Conservation (phyloP, 2,113 vertebrate genomes). For the Phasianus colchicus region DNA sequence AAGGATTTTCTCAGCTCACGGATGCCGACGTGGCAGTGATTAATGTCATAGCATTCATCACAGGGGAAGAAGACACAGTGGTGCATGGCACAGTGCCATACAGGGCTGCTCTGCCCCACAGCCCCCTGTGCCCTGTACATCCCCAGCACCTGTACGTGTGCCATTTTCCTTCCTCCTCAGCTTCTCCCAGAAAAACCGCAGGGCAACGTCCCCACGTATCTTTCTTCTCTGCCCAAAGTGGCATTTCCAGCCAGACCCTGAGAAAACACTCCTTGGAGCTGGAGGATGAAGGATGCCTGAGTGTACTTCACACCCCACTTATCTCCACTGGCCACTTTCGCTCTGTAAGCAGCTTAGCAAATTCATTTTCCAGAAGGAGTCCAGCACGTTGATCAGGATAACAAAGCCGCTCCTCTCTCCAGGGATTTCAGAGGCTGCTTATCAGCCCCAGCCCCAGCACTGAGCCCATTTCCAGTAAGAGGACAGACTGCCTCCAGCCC, state of each 20-base stretch:
- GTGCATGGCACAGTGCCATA: not conserved
- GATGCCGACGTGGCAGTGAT: not conserved
- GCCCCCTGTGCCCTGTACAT: not conserved
- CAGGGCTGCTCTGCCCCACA: not conserved
- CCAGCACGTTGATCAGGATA: not conserved
- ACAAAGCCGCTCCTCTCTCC: not conserved
- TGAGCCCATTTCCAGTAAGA: conserved; percentile 38
- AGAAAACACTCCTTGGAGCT: not conserved
- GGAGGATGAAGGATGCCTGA: not conserved
- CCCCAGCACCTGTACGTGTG: not conserved
- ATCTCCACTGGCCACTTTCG: not conserved
- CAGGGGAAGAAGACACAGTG: not conserved
- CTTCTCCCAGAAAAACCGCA: accelerated
- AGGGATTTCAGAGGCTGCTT: conserved; percentile 1
- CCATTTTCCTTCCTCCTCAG: not conserved
- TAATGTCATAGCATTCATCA: not conserved
- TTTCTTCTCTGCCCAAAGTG: not conserved
- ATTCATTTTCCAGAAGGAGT: conserved; percentile 24
- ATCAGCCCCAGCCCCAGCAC: not conserved
- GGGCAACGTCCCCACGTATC: accelerated
- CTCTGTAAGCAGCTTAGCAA: not conserved
- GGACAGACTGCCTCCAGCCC: not conserved
- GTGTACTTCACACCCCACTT: not conserved
- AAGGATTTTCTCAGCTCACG: not conserved
- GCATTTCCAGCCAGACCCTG: not conserved